Conservation (phyloP, 1,140 invertebrate genomes). For the Hypothenemus hampei region DNA sequence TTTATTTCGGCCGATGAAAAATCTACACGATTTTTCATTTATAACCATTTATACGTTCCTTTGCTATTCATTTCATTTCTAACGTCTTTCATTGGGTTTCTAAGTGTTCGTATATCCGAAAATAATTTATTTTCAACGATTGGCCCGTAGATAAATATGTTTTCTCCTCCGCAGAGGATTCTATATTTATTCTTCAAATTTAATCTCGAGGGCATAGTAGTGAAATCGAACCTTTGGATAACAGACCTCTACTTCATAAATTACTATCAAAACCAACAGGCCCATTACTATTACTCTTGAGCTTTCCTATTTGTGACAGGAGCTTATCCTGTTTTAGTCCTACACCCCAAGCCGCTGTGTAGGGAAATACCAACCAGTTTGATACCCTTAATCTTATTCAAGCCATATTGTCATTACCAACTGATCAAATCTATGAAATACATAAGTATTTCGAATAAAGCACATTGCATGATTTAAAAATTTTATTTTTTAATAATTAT, state of each 20-base stretch:
- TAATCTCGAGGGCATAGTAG: neutral
- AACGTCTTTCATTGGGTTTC: constrained; percentile 25
- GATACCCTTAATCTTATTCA: neutral
- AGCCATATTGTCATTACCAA: neutral
- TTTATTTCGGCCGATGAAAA: constrained; percentile 31
- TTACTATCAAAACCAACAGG: constrained; percentile 2
- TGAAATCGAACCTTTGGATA: neutral
- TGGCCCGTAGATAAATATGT: constrained; percentile 3
- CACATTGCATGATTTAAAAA: neutral
- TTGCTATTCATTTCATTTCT: constrained; percentile 33
- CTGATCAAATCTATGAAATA: too few species aligned
- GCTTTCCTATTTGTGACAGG: constrained; percentile 2
- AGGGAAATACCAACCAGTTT: neutral
- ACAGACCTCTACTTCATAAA: neutral
- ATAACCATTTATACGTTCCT: constrained; percentile 32
- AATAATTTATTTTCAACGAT: constrained; percentile 20
- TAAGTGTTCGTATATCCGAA: constrained; percentile 7
- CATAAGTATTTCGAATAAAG: too few species aligned
- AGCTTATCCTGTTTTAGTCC: constrained; percentile 9
- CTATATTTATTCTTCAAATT: too few species aligned
- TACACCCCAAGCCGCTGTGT: neutral
- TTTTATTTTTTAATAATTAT: constrained; percentile 10
- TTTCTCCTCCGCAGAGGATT: neutral
- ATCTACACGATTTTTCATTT: constrained; percentile 35
- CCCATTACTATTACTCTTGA: neutral